Conservation (phyloP, 2,797 vertebrate species). For the Vespertilio murinus region DNA sequence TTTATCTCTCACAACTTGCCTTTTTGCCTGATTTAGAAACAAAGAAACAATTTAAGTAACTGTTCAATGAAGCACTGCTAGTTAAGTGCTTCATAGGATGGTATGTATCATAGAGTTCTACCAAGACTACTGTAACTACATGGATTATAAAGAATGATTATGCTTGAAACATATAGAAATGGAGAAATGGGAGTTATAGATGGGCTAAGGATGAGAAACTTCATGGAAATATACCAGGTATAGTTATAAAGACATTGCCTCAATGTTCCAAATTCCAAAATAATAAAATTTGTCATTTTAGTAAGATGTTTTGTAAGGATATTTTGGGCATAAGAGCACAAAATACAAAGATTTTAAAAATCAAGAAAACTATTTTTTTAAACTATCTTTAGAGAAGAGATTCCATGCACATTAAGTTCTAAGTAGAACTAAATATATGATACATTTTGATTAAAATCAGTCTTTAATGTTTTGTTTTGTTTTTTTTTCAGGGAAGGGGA, state of each 20-base stretch:
- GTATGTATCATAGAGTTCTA: background rate
- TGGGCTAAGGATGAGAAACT: background rate
- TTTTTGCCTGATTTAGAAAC: background rate
- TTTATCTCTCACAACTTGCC: background rate
- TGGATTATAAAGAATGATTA: background rate
- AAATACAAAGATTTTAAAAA: background rate
- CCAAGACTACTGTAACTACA: background rate
- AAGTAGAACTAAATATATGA: slow-evolving; percentile 13
- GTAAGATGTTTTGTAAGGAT: background rate
- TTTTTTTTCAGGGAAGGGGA: background rate
- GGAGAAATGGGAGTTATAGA: background rate
- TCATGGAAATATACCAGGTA: background rate
- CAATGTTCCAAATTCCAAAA: background rate
- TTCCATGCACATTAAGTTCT: background rate
- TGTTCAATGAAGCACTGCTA: background rate
- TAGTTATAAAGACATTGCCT: background rate
- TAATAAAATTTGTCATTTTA: background rate
- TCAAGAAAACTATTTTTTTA: background rate
- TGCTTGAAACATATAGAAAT: background rate
- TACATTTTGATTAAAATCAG: background rate
- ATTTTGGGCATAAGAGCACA: background rate
- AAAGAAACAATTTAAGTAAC: background rate
- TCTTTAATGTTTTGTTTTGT: background rate
- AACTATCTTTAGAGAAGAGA: background rate
- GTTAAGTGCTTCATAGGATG: background rate